Base-by-base conservation (phyloP, 2,113 vertebrate species). In the Marmota flaviventris region DNA sequence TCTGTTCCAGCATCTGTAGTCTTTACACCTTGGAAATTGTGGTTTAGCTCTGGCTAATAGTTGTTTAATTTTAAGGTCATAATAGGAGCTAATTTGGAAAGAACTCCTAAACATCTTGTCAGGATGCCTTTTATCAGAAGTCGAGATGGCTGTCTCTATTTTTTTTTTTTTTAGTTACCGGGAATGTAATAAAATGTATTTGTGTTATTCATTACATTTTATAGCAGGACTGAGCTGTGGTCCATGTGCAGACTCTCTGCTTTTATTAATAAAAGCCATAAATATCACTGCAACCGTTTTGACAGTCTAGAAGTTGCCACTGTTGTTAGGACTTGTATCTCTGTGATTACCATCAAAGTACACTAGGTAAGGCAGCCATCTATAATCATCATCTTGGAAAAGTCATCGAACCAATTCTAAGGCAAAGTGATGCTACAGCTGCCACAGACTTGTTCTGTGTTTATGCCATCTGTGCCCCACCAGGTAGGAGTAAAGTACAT, bases 241-340 rank as follows among this genome's bases (percentile, higher is more conserved):
- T 22, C 56, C 67, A 34, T 6, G 1, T 48, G 45, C 56, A 67
- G 76, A 87, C 20, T 77, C 45, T 37, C 45, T 85, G 10, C 12
- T 87, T 95, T 93, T 84, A 87, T 53, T 81, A 76, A 51, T 37
- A 89, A 45, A 91, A 82, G 70, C 48, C 13, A 85, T 87, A 78
- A 88, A 61, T 48, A 81, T 6, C 32, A 82, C 42, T 81, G 51
- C 24, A 92, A 84, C 42, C 37, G 90, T 65, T 79, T 22, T 89
- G 63, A 83, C 18, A 91, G 29, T 65, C 63, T 42, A 58, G 29
- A 61, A 82, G 53, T 25, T 83, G 45, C 12, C 37, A 42, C 53
- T 48, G 22, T 29, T 82, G 56, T 45, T 78, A 85, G 53, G 51
- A 92, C 29, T 1, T 65, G 4, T 34, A 75, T 34, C 78, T 82